A percentile compares a stretch with the other conserved stretches of the same genome.
These are phyloP conservation scores for Drosophila infuscata DNA, from an alignment of 2,888 invertebrate genomes.

Conservation along the genomic window DNA sequence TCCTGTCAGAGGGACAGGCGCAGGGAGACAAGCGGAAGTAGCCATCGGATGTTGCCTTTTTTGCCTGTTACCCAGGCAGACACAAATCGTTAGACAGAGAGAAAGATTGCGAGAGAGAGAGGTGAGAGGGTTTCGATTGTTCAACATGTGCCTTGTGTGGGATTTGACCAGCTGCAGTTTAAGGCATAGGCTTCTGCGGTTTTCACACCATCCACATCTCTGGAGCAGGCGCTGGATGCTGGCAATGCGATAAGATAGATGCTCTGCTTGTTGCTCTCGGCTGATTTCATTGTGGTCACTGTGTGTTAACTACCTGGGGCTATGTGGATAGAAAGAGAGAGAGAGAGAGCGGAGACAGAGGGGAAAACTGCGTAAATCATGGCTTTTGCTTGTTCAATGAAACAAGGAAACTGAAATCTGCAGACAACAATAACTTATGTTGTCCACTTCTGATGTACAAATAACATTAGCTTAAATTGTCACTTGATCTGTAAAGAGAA, in stretches of 20 bases:
- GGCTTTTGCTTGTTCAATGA: conserved; percentile 1
- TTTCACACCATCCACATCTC: conserved; percentile 46
- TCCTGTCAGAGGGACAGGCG: conserved; percentile 68
- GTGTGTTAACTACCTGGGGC: conserved; percentile 20
- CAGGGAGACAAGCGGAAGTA: conserved; percentile 69
- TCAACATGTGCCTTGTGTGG: conserved; percentile 31
- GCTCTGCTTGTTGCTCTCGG: conserved; percentile 29
- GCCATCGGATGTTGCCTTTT: conserved; percentile 68
- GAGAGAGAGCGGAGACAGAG: background rate
- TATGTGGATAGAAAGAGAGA: background rate
- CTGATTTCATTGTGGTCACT: conserved; percentile 57
- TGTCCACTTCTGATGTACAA: background rate
- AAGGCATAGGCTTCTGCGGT: conserved; percentile 43
- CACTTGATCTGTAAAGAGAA: conserved; percentile 7
- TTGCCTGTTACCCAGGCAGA: conserved; percentile 22
- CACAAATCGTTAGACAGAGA: conserved; percentile 4
- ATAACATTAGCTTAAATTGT: conserved; percentile 7
- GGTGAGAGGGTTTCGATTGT: background rate
- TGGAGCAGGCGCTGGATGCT: conserved; percentile 4
- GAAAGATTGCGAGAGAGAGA: background rate
- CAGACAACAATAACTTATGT: conserved; percentile 22
- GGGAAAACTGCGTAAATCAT: background rate
- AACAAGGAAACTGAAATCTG: background rate
- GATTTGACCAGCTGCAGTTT: conserved; percentile 44
- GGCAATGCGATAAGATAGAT: conserved; percentile 30